phyloP scores from a whole-genome alignment of 2,113 vertebrate species.

The Abramis brama region DNA sequence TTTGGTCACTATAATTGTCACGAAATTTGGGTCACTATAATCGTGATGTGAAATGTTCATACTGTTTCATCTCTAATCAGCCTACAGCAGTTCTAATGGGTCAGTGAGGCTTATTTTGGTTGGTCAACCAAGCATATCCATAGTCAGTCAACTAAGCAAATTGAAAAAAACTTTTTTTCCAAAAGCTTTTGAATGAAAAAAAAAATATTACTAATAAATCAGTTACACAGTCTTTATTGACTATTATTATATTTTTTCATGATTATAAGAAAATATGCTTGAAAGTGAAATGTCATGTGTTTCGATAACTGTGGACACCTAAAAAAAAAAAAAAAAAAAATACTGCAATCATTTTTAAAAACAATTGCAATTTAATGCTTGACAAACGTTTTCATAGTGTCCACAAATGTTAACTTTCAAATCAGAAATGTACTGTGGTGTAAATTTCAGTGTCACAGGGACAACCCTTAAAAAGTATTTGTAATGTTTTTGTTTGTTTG shows the following conservation, averaged over 20 bases:
- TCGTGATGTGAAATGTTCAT: too few species aligned
- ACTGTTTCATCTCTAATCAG: background rate
- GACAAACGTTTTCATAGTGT: background rate
- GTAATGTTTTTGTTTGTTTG: background rate
- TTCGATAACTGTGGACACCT: background rate
- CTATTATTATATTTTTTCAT: background rate
- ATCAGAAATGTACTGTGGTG: background rate
- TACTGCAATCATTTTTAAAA: background rate
- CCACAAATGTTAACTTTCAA: too few species aligned
- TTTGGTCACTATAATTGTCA: too few species aligned
- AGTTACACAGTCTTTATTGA: background rate
- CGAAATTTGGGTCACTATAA: too few species aligned
- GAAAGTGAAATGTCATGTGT: background rate
- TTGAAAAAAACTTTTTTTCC: background rate
- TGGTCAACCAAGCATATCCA: constrained; percentile 16
- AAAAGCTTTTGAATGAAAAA: background rate
- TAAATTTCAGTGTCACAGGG: background rate
- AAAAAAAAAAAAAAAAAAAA: background rate
- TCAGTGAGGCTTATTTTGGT: background rate
- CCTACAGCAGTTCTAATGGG: background rate
- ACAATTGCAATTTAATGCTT: background rate
- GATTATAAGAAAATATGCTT: background rate
- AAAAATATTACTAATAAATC: background rate
- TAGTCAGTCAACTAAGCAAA: background rate
- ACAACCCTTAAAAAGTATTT: background rate